Evolutionary conservation across 2,113 vertebrate species (phyloP), one percentile per base, ranked within the genome.

Genomic region (Sciurus niger): DNA sequence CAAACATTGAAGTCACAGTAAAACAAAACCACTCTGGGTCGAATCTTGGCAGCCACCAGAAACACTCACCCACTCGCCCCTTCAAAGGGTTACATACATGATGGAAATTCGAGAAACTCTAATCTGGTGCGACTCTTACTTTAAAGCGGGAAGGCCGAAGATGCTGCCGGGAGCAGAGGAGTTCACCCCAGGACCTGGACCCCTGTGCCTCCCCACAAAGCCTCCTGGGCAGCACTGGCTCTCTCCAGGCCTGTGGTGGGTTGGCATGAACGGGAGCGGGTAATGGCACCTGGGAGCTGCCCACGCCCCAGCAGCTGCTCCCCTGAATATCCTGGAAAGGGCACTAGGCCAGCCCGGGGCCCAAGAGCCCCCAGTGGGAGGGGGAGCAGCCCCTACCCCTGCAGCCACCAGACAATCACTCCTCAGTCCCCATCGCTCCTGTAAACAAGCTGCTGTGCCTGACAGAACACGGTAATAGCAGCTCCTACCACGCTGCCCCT

Each of bases 381-480:
- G 30, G 40, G 53, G 18, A 34, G 73, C 8, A 40, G 55, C 30
- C 46, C 16, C 83, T 20, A 72, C n/a, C 82, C 95, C 82, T 0
- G 63, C 77, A 96, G 90, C 96, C 95, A 94, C 80, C 93, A 96
- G 93, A 95, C 89, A 72, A 90, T 90, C 28, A 20, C 90, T 74
- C 32, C 17, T 1, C 60, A 74, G 90, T 76, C 89, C 95, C 11
- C 58, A 60, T 83, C 65, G 68, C 90, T 95, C 87, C 90, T 37
- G 92, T 93, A 97, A 98, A 97, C 97, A 97, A 96, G 96, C 97
- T 63, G 70, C 63, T 84, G 89, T 93, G 90, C 97, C 84, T 14
- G 55, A 48, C 73, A 97, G 93, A 85, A 97, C 79, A 80, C 13
- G 92, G 82, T 98, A 97, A 97, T 97, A 97, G 98, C 96, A 98